Percentiles rank a stretch among this genome's conserved stretches.
Evolutionary conservation across 2,797 vertebrate genomes (phyloP).

Genomic region (Diplodus puntazzo): DNA sequence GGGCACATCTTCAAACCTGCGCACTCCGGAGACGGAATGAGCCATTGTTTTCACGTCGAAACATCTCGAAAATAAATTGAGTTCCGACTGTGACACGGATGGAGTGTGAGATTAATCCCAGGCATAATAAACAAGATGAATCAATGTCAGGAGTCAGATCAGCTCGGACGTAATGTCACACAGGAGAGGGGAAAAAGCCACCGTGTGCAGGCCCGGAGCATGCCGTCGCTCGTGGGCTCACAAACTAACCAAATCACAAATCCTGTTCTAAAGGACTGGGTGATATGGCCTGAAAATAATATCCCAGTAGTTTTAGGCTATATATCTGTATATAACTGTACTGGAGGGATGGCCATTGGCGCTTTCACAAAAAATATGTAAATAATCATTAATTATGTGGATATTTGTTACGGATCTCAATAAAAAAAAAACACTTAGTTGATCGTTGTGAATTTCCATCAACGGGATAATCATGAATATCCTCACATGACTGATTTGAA

Average conservation of each 20-base stretch:
- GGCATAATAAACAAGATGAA: constrained; percentile 66
- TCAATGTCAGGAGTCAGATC: constrained; percentile 65
- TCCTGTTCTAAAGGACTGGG: not conserved
- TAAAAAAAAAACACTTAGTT: no score
- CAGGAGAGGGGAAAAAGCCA: constrained; percentile 6
- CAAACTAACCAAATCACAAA: constrained; percentile 11
- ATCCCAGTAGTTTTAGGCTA: no score
- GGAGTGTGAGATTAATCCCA: constrained; percentile 68
- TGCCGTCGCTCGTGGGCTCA: constrained; percentile 2
- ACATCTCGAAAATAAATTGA: constrained; percentile 68
- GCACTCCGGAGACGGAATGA: constrained; percentile 55
- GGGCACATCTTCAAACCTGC: constrained; percentile 49
- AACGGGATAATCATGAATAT: no score
- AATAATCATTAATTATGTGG: no score
- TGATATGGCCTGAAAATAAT: no score
- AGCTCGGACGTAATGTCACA: constrained; percentile 43
- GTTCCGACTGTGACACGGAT: constrained; percentile 64
- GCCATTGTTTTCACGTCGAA: constrained; percentile 61
- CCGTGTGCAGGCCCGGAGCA: not conserved
- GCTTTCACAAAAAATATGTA: no score
- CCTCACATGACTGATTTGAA: no score
- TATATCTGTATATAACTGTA: no score
- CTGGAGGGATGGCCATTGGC: no score
- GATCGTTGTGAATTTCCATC: no score
- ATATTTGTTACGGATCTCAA: no score